phyloP scores from a whole-genome alignment of 2,888 invertebrate species.

The Nasonia oneida region DNA sequence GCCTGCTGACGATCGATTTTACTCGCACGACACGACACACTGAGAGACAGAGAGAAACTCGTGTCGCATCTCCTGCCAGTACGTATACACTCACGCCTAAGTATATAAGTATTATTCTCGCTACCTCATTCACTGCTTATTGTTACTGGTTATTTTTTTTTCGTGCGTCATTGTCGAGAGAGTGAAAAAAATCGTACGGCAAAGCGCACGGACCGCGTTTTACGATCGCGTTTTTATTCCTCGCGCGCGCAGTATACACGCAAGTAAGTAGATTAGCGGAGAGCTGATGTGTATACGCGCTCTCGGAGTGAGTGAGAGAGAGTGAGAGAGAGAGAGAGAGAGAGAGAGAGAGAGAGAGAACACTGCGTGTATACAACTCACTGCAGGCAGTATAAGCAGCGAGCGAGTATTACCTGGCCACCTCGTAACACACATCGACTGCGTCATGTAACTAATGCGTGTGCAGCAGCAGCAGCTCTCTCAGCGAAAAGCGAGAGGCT shows the following conservation, averaged over 20 bases:
- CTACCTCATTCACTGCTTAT: neutral
- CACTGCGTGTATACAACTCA: neutral
- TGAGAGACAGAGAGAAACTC: neutral
- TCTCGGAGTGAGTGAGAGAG: neutral
- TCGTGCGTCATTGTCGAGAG: neutral
- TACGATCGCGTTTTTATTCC: conserved; percentile 14
- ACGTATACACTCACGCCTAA: neutral
- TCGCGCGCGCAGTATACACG: neutral
- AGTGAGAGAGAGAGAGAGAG: conserved; percentile 2
- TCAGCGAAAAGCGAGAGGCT: neutral
- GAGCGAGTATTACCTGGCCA: conserved; percentile 3
- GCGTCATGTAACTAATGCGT: neutral
- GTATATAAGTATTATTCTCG: neutral
- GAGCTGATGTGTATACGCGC: conserved; percentile 14
- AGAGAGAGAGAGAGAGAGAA: neutral
- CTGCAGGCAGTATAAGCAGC: neutral
- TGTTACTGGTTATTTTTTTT: neutral
- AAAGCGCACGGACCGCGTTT: neutral
- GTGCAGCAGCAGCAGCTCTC: too few relatives aligned
- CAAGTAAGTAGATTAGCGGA: conserved; percentile 8
- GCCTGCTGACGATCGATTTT: conserved; percentile 1
- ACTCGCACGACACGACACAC: neutral
- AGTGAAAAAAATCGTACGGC: neutral
- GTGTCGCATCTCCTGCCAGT: neutral
- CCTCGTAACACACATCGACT: conserved; percentile 12